Percentiles rank a stretch among this genome's conserved stretches.
These are phyloP conservation scores for Ceratoteleas bidentatus DNA, from an alignment of 1,140 invertebrate species.

Conservation along the genomic window DNA sequence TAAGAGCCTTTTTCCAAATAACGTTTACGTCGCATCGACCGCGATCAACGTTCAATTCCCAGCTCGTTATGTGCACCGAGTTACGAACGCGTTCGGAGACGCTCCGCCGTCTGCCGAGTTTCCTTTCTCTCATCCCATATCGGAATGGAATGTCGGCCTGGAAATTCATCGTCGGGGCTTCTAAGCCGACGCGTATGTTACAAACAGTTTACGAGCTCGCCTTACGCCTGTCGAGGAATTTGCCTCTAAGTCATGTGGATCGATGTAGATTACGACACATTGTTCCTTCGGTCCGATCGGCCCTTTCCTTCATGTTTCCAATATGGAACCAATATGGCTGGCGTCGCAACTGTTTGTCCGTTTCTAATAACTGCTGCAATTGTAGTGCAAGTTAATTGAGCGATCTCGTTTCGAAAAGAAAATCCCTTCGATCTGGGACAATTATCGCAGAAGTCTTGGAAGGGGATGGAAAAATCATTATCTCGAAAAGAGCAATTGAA, in stretches of 20 bases:
- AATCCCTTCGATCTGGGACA: too few relatives aligned
- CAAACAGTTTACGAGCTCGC: slow-evolving; percentile 7
- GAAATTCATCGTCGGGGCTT: slow-evolving; percentile 32
- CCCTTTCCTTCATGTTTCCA: too few relatives aligned
- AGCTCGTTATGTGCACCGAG: slow-evolving; percentile 16
- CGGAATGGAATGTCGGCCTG: slow-evolving; percentile 40
- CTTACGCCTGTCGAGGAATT: background rate
- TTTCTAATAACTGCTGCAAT: too few relatives aligned
- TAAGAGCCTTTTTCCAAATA: slow-evolving; percentile 8
- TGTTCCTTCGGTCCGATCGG: too few relatives aligned
- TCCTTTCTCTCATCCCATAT: slow-evolving; percentile 52
- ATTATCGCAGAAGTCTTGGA: too few relatives aligned
- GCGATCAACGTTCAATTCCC: slow-evolving; percentile 16
- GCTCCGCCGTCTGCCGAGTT: slow-evolving; percentile 36
- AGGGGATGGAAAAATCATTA: too few relatives aligned
- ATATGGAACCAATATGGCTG: too few relatives aligned
- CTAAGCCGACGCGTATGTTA: slow-evolving; percentile 21
- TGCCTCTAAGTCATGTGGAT: background rate
- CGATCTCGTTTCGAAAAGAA: too few relatives aligned
- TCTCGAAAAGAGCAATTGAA: too few relatives aligned
- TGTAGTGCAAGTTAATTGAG: too few relatives aligned
- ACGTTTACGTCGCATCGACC: slow-evolving; percentile 5
- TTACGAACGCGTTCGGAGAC: slow-evolving; percentile 6
- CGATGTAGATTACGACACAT: background rate
- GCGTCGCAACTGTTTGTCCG: too few relatives aligned